Conservation (phyloP, 2,888 invertebrate genomes). For the Vandiemenella viatica region DNA sequence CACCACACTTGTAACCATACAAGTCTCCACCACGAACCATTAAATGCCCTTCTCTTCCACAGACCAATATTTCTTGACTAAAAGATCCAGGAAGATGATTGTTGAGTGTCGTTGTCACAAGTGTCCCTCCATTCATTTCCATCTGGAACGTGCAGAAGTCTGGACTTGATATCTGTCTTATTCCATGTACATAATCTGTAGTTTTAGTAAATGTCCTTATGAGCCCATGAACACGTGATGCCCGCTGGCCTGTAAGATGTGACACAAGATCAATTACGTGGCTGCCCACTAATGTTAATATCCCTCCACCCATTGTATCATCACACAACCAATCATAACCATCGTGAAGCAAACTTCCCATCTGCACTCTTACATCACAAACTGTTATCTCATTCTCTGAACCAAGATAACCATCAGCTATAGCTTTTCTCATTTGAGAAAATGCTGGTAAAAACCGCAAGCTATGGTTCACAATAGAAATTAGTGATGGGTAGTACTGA, state of each 20-base stretch:
- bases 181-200: slow-evolving; percentile 72
- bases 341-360: slow-evolving; percentile 58
- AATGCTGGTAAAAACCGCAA: slow-evolving; percentile 85
- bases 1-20: slow-evolving; percentile 43
- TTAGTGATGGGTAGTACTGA: slow-evolving; percentile 90
- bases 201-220: slow-evolving; percentile 79
- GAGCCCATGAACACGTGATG: slow-evolving; percentile 79
- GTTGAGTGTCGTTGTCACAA: slow-evolving; percentile 71
- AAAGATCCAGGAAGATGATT: slow-evolving; percentile 66
- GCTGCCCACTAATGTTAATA: slow-evolving; percentile 80
- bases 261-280: slow-evolving; percentile 86
- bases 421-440: slow-evolving; percentile 67
- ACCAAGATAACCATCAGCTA: slow-evolving; percentile 70
- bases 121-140: slow-evolving; percentile 68
- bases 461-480: slow-evolving; percentile 84
- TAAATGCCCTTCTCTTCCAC: slow-evolving; percentile 74
- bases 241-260: slow-evolving; percentile 69
- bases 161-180: slow-evolving; percentile 85
- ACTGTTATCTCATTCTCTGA: slow-evolving; percentile 56
- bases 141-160: slow-evolving; percentile 93
- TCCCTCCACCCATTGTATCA: slow-evolving; percentile 91
- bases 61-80: slow-evolving; percentile 76
- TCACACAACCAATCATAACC: slow-evolving; percentile 92
- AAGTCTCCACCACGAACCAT: slow-evolving; percentile 70
- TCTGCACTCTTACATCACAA: slow-evolving; percentile 74